Base-by-base conservation (phyloP, 2,888 invertebrate species). In the Invenusta paracnida region DNA sequence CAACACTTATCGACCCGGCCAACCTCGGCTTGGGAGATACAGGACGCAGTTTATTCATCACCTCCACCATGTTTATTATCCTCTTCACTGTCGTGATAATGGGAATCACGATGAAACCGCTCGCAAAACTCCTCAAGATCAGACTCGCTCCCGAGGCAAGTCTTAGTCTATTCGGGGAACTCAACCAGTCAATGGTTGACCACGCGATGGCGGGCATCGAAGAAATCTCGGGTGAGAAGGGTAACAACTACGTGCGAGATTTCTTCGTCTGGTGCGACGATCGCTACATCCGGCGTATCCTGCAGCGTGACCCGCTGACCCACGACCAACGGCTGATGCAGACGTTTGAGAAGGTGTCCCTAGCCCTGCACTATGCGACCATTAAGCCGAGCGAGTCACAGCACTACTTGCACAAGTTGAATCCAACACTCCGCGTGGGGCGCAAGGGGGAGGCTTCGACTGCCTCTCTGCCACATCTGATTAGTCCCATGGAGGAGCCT, bases 31-130 rank as follows among this genome's bases (percentile, higher is more conserved):
- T 30, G 5, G 48, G 27, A 30, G 67, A 1, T 30, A 31, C 1
- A 30, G 27, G 23, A 11, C 66, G 31, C 66, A 66, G 73, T 27
- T 2, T 67, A 29, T 5, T 98, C 92, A 95, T 97, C 88, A 98
- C 98, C 27, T 96, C 98, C 0, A 98, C 98, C 0, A 96, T 98
- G 89, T 95, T 96, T 83, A 96, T 98, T 88, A 96, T 99, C 89
- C 96, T 98, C 91, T 98, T 98, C 92, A 98, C 99, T 0, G 98
- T 98, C n/a, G 98, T 98, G 92, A 93, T 98, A 89, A 87, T 88
- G 94, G 98, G 98, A 87, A 97, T 98, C 89, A 97, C 98, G 23
- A 98, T 98, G 90, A 98, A 98, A 90, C 98, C 98, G 11, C 93
- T 98, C 87, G 98, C 98, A 17, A 95, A 95, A 92, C 94, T 96